Evolutionary conservation across 1,140 invertebrate species (phyloP).

Genomic region (Dufourea novaeangliae): DNA sequence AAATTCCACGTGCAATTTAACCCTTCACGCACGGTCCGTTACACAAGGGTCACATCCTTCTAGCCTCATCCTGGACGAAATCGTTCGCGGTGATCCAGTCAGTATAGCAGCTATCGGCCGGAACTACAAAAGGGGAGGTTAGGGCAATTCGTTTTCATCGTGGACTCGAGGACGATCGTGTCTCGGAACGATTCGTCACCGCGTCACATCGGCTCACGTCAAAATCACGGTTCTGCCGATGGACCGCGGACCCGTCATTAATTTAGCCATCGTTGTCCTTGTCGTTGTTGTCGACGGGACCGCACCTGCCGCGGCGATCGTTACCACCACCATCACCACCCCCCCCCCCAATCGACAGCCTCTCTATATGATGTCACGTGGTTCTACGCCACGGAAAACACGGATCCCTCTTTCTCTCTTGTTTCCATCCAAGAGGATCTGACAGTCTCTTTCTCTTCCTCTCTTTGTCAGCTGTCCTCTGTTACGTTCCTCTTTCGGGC

Average conservation of each 20-base stretch:
- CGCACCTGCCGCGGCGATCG: slow-evolving; percentile 10
- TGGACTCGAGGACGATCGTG: slow-evolving; percentile 13
- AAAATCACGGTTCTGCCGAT: slow-evolving; percentile 37
- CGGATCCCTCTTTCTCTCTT: slow-evolving; percentile 1
- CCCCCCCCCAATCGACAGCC: background rate
- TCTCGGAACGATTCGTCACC: slow-evolving; percentile 33
- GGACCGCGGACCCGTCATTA: slow-evolving; percentile 24
- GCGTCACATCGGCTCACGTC: slow-evolving; percentile 36
- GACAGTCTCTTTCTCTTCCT: too few species aligned
- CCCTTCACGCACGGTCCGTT: background rate
- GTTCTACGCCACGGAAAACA: slow-evolving; percentile 14
- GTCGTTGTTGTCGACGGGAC: slow-evolving; percentile 13
- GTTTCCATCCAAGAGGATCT: background rate
- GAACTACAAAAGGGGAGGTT: slow-evolving; percentile 9
- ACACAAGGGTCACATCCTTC: too few species aligned
- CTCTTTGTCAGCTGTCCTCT: background rate
- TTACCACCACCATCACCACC: slow-evolving; percentile 16
- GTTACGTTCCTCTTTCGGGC: background rate
- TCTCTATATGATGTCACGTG: background rate
- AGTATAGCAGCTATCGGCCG: background rate
- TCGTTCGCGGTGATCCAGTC: background rate
- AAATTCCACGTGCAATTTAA: background rate
- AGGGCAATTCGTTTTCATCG: slow-evolving; percentile 32
- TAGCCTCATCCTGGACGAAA: background rate
- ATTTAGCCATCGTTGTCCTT: slow-evolving; percentile 37